phyloP scores from a whole-genome alignment of 37 sponge, comb jelly and placozoan species.

The Haliclona indistincta region DNA sequence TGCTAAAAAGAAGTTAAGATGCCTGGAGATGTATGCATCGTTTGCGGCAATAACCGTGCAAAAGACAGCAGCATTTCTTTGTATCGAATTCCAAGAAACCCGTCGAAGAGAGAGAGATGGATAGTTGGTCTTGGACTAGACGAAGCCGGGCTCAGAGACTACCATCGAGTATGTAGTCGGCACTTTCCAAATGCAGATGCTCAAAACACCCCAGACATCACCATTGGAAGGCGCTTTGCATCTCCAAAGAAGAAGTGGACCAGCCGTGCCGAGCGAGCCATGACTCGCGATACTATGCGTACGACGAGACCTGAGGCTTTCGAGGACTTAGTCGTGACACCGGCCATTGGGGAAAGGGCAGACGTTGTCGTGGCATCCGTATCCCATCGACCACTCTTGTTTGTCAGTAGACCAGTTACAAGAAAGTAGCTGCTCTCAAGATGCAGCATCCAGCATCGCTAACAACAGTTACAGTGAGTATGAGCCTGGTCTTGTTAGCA shows the following conservation, averaged over 20 bases:
- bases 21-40: conserved; percentile 46
- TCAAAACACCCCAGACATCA: conserved; percentile 27
- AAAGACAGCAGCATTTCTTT: conserved; percentile 31
- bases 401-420: no score
- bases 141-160: conserved; percentile 16
- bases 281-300: neutral
- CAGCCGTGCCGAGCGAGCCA: conserved; percentile 20
- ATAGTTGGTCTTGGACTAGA: conserved; percentile 16
- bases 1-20: no score
- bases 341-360: no score
- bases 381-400: no score
- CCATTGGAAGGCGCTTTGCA: conserved; percentile 36
- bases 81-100: conserved; percentile 20
- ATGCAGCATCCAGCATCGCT: neutral
- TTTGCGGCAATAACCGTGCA: conserved; percentile 18
- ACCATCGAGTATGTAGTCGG: conserved; percentile 29
- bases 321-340: no score
- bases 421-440: neutral
- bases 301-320: no score
- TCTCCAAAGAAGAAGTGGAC: conserved; percentile 22
- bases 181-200: conserved; percentile 33
- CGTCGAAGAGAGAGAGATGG: conserved; percentile 23
- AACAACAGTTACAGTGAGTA: neutral
- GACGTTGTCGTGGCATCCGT: no score
- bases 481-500: conserved; percentile 1